Conservation (phyloP, 1,140 invertebrate species). For the Drosophila rhopaloa region DNA sequence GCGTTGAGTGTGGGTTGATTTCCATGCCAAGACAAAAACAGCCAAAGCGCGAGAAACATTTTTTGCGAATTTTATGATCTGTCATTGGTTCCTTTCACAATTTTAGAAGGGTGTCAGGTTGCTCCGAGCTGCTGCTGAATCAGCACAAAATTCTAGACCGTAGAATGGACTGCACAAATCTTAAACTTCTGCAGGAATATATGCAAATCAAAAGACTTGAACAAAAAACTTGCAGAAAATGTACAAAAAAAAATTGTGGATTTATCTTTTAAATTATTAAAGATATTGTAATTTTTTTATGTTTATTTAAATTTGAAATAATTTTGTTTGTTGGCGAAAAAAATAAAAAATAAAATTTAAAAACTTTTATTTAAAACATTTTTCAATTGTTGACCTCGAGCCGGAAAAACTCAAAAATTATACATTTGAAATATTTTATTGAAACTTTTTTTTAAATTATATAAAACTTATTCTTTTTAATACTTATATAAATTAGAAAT, state of each 20-base stretch:
- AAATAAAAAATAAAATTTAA: no score
- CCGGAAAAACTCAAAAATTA: no score
- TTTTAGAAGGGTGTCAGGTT: conserved; percentile 11
- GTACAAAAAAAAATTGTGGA: no score
- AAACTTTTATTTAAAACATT: no score
- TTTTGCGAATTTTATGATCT: conserved; percentile 7
- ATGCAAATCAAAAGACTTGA: conserved; percentile 3
- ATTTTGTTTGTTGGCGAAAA: no score
- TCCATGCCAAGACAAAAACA: conserved; percentile 4
- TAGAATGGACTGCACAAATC: neutral
- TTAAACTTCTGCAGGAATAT: neutral
- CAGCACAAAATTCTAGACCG: neutral
- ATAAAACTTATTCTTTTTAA: no score
- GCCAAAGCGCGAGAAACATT: conserved; percentile 4
- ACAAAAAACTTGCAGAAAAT: neutral
- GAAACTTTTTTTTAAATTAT: no score
- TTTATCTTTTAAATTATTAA: neutral
- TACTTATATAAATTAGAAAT: no score
- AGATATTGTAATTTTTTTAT: no score
- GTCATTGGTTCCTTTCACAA: conserved; percentile 14
- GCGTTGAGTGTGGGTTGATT: conserved; percentile 8
- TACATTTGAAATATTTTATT: no score
- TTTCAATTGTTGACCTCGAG: no score
- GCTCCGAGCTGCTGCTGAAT: neutral
- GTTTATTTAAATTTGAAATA: no score